These are phyloP conservation scores for Gopherus evgoodei DNA, from an alignment of 2,113 vertebrate species.

Conservation along the genomic window DNA sequence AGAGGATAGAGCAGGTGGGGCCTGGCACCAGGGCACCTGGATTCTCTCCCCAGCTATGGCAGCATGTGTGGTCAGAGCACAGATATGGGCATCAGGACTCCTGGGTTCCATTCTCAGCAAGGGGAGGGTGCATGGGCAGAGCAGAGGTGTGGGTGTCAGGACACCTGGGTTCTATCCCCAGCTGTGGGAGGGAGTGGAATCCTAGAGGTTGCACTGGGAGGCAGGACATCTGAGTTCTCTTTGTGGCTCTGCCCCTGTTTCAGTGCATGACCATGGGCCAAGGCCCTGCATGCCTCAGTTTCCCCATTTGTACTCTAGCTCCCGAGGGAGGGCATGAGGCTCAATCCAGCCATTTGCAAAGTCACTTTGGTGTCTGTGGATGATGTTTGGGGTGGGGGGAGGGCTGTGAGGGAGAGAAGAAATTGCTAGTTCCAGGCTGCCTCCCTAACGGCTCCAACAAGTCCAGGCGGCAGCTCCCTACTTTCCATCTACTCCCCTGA, in stretches of 20 bases:
- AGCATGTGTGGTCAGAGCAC: neutral
- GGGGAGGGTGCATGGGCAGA: too few relatives aligned
- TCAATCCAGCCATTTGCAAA: neutral
- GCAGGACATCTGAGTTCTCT: neutral
- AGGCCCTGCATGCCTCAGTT: neutral
- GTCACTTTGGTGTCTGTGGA: neutral
- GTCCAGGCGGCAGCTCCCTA: neutral
- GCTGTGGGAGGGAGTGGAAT: neutral
- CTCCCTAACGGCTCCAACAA: too few relatives aligned
- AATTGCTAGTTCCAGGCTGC: neutral
- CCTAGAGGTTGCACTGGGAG: neutral
- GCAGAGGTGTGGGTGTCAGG: neutral
- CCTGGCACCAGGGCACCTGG: neutral
- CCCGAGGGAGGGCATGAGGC: neutral
- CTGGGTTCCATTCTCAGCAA: too few relatives aligned
- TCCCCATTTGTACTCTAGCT: neutral
- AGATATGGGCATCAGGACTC: too few relatives aligned
- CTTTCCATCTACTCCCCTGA: neutral
- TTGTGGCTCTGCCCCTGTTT: neutral
- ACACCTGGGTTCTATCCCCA: neutral
- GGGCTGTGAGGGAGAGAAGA: neutral
- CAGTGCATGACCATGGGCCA: neutral
- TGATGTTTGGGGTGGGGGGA: neutral
- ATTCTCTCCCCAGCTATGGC: neutral
- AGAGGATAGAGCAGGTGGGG: too few relatives aligned